Evolutionary conservation across 2,888 invertebrate species (phyloP).

Genomic region (Troides aeacus): DNA sequence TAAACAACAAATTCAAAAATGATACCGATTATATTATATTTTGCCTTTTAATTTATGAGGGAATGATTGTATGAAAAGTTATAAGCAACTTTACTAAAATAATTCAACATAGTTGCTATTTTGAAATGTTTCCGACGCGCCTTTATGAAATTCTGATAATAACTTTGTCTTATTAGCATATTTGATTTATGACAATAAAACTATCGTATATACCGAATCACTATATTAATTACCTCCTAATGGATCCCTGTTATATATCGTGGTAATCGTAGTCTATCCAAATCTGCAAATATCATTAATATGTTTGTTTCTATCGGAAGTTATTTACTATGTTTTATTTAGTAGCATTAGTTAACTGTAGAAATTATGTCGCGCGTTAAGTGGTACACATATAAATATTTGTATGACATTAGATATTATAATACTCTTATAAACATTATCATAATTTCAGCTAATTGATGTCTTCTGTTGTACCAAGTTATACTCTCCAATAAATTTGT

Average conservation of each 20-base stretch:
- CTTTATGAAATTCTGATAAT: not conserved
- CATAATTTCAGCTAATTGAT: too few relatives aligned
- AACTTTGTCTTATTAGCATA: not conserved
- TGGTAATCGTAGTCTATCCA: slow-evolving; percentile 6
- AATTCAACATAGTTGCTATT: not conserved
- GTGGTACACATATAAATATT: not conserved
- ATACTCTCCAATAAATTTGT: too few relatives aligned
- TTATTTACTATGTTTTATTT: not conserved
- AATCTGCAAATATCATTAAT: slow-evolving; percentile 6
- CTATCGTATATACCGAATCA: not conserved
- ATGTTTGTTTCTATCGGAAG: slow-evolving; percentile 1
- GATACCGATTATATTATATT: not conserved
- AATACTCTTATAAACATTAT: not conserved
- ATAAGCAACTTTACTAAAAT: not conserved
- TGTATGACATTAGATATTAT: not conserved
- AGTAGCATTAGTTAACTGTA: not conserved
- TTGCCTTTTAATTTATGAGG: not conserved
- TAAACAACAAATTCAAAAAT: not conserved
- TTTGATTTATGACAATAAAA: slow-evolving; percentile 8
- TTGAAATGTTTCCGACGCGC: not conserved
- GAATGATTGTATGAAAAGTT: not conserved
- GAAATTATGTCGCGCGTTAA: not conserved
- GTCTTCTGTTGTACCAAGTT: too few relatives aligned
- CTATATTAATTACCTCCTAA: slow-evolving; percentile 7
- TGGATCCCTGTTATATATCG: not conserved